Conservation (phyloP, 2,113 vertebrate genomes). For the Benitochromis conjunctus region DNA sequence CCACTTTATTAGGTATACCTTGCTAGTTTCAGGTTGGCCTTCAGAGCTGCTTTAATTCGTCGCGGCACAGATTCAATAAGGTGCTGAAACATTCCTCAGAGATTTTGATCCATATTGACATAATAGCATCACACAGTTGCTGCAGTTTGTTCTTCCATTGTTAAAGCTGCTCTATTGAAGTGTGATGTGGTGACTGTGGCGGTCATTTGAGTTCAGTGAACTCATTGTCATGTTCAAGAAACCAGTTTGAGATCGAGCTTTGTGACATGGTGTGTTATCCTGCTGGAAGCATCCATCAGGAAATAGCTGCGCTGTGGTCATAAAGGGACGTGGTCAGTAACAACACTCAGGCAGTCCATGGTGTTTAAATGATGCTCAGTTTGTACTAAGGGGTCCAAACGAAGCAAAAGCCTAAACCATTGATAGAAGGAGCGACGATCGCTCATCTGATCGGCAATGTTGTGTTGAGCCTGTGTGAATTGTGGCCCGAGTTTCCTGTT, state of each 20-base stretch:
- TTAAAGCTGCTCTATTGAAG: not conserved
- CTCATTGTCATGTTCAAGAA: fast-evolving
- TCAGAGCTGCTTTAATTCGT: not conserved
- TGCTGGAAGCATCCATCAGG: not conserved
- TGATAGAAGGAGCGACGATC: not conserved
- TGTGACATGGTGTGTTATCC: fast-evolving
- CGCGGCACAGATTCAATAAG: fast-evolving
- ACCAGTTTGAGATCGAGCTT: not conserved
- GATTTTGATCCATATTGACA: fast-evolving
- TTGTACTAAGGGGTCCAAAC: not conserved
- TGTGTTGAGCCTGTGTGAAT: not conserved
- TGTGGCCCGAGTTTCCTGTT: fast-evolving
- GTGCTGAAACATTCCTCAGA: not conserved
- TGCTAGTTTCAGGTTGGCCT: not conserved
- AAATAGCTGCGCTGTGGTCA: not conserved
- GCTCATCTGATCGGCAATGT: fast-evolving
- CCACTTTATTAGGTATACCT: not conserved
- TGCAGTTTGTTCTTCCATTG: not conserved
- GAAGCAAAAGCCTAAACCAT: not conserved
- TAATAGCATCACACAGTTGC: fast-evolving
- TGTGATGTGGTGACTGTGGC: not conserved
- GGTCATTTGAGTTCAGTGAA: not conserved
- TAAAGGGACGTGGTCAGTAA: not conserved
- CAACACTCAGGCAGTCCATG: not conserved
- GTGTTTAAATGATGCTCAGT: not conserved